Evolutionary conservation across 2,797 vertebrate species (phyloP).

Genomic region (Bucorvus abyssinicus): DNA sequence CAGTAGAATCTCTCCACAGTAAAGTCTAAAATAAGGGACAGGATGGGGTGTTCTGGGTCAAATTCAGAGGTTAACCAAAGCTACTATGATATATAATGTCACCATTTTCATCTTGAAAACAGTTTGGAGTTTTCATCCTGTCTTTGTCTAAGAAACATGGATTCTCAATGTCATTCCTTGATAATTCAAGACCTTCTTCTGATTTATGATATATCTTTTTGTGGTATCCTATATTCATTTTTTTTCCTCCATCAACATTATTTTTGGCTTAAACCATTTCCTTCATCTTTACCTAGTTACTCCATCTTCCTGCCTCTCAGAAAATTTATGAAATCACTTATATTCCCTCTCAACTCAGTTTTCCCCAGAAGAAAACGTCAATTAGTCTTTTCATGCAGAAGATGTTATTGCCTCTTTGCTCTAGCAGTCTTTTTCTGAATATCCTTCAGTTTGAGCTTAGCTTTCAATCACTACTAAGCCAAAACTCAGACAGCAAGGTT

Average conservation of each 20-base stretch:
- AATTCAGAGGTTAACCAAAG: not conserved
- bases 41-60: not conserved
- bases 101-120: not conserved
- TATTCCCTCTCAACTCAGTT: not conserved
- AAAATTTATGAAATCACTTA: not conserved
- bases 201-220: not conserved
- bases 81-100: not conserved
- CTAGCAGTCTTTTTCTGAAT: not conserved
- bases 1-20: not conserved
- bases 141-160: not conserved
- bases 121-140: not conserved
- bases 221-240: not conserved
- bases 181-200: not conserved
- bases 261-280: not conserved
- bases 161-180: not conserved
- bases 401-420: not conserved
- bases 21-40: not conserved
- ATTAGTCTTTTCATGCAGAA: not conserved
- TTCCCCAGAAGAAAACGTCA: not conserved
- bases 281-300: not conserved
- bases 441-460: not conserved
- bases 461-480: not conserved
- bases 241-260: not conserved
- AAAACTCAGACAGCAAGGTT: not conserved
- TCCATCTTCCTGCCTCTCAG: not conserved